Evolutionary conservation across 2,113 vertebrate species (phyloP).

Genomic region (Oreochromis aureus): DNA sequence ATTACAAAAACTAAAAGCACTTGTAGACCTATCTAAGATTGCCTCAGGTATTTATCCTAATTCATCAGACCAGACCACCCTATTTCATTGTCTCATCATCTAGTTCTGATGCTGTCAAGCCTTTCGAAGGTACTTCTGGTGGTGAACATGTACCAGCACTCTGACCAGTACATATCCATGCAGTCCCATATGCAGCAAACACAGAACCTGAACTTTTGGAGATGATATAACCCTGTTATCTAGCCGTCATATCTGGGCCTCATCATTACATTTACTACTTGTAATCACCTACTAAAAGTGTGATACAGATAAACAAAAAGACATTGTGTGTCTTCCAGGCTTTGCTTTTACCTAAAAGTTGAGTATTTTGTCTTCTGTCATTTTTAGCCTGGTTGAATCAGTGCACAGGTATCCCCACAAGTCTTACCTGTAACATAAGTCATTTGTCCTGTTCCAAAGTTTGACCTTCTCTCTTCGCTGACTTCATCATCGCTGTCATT

Average conservation of each 20-base stretch:
- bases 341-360: not conserved
- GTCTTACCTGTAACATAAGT: conserved; percentile 42
- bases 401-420: not conserved
- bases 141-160: not conserved
- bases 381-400: not conserved
- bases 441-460: conserved; percentile 10
- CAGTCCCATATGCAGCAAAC: not conserved
- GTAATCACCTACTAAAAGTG: not conserved
- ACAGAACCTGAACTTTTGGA: fast-evolving
- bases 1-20: not conserved
- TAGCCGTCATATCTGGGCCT: not conserved
- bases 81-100: not conserved
- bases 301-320: not conserved
- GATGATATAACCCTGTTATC: not conserved
- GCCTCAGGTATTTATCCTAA: not conserved
- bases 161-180: not conserved
- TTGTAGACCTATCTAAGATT: fast-evolving
- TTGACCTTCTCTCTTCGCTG: conserved; percentile 50
- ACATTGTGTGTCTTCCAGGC: not conserved
- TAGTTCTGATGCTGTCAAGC: not conserved
- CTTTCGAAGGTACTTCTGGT: not conserved
- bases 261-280: not conserved
- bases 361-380: not conserved
- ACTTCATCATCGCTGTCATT: conserved; percentile 83
- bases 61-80: not conserved